Evolutionary conservation across 2,888 invertebrate genomes (phyloP).

Genomic region (Agriotes lineatus): DNA sequence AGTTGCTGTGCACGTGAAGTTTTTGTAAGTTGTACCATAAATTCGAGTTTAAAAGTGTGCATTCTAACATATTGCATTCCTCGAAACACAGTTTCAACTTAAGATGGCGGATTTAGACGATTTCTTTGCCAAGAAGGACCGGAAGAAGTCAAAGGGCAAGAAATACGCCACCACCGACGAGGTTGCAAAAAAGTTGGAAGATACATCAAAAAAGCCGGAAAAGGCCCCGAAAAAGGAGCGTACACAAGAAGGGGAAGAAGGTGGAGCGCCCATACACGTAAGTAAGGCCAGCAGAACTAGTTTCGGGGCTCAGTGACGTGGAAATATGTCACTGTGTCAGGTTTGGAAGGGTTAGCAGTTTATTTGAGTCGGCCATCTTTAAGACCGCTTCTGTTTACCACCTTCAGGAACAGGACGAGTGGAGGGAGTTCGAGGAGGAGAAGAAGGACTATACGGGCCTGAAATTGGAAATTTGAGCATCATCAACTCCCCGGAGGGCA

Average conservation of each 20-base stretch:
- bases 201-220: slow-evolving; percentile 76
- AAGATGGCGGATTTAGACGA: slow-evolving; percentile 94
- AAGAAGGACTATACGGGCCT: slow-evolving; percentile 88
- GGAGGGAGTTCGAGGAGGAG: slow-evolving; percentile 88
- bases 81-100: background rate
- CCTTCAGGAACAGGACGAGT: slow-evolving; percentile 80
- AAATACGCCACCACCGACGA: slow-evolving; percentile 92
- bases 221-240: slow-evolving; percentile 66
- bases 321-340: slow-evolving; percentile 46
- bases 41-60: background rate
- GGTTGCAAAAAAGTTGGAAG: slow-evolving; percentile 88
- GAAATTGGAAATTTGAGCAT: slow-evolving; percentile 79
- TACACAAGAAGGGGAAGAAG: slow-evolving; percentile 72
- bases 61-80: background rate
- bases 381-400: slow-evolving; percentile 1
- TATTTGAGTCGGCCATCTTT: slow-evolving; percentile 39
- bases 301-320: slow-evolving; percentile 23
- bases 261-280: slow-evolving; percentile 67
- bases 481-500: slow-evolving; percentile 59
- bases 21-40: slow-evolving; percentile 12
- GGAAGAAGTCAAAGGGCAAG: slow-evolving; percentile 91
- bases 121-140: slow-evolving; percentile 97
- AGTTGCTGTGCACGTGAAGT: slow-evolving; percentile 28
- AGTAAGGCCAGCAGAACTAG: slow-evolving; percentile 48
- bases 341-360: slow-evolving; percentile 44